Percentiles rank a stretch among this genome's conserved stretches.
These are phyloP conservation scores for Leptura quadrifasciata DNA, from an alignment of 2,888 invertebrate species.

Conservation along the genomic window DNA sequence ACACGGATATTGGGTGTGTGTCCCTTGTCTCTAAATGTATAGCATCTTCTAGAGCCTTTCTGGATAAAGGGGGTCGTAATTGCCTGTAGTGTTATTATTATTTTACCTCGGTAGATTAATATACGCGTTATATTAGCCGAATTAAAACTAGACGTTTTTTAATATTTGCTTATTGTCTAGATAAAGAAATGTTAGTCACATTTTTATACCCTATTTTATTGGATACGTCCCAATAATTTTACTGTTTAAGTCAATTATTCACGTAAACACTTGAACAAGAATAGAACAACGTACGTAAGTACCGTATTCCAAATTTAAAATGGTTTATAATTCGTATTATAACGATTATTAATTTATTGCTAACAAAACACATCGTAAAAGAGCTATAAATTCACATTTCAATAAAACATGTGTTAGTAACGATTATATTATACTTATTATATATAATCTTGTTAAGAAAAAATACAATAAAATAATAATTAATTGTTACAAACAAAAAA, in stretches of 20 bases:
- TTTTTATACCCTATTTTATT: background rate
- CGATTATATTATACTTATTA: background rate
- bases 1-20: no score
- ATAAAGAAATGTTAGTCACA: no score
- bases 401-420: background rate
- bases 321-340: background rate
- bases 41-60: no score
- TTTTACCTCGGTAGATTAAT: no score
- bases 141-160: no score
- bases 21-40: no score
- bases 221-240: background rate
- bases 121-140: no score
- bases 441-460: background rate
- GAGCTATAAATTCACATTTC: background rate
- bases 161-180: no score
- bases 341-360: constrained; percentile 1
- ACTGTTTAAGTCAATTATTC: background rate
- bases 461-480: constrained; percentile 1
- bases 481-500: background rate
- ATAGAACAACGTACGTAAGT: background rate
- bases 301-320: background rate
- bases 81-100: no score
- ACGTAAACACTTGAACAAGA: background rate
- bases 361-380: background rate
- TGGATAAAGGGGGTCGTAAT: no score